Evolutionary conservation across 2,888 invertebrate genomes (phyloP).

Genomic region (Serripes groenlandicus): DNA sequence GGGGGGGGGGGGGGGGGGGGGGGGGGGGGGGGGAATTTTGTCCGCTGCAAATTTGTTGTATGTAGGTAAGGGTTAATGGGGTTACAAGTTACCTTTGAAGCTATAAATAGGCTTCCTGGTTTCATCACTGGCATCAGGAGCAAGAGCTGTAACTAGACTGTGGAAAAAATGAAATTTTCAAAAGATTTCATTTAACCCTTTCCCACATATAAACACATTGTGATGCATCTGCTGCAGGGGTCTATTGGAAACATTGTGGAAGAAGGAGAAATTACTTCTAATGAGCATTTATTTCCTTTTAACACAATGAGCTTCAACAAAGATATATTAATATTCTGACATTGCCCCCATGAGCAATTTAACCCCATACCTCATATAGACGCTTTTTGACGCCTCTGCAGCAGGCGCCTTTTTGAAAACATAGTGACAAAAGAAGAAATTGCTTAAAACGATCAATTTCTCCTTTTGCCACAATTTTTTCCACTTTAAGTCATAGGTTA

Average conservation of each 20-base stretch:
- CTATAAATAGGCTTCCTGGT: conserved; percentile 81
- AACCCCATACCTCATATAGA: too few species aligned
- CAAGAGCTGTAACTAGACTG: conserved; percentile 80
- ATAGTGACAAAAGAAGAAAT: too few species aligned
- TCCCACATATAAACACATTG: neutral
- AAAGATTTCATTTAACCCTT: neutral
- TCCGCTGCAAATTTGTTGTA: too few species aligned
- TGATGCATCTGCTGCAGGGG: neutral
- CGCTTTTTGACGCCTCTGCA: too few species aligned
- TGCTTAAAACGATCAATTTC: too few species aligned
- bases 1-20: too few species aligned
- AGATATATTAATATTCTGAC: too few species aligned
- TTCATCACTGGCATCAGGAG: conserved; percentile 81
- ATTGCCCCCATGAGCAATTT: too few species aligned
- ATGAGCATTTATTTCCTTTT: conserved; percentile 3
- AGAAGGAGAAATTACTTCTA: neutral
- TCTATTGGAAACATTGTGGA: neutral
- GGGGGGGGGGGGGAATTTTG: too few species aligned
- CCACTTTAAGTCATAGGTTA: too few species aligned
- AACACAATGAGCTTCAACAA: neutral
- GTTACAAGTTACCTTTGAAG: conserved; percentile 78
- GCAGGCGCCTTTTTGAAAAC: too few species aligned
- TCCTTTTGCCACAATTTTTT: too few species aligned
- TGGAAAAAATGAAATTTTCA: conserved; percentile 48
- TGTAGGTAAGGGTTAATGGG: neutral